Evolutionary conservation across 2,888 invertebrate genomes (phyloP), one percentile per base, ranked within the genome.

Genomic region (Habrosyne pyritoides): DNA sequence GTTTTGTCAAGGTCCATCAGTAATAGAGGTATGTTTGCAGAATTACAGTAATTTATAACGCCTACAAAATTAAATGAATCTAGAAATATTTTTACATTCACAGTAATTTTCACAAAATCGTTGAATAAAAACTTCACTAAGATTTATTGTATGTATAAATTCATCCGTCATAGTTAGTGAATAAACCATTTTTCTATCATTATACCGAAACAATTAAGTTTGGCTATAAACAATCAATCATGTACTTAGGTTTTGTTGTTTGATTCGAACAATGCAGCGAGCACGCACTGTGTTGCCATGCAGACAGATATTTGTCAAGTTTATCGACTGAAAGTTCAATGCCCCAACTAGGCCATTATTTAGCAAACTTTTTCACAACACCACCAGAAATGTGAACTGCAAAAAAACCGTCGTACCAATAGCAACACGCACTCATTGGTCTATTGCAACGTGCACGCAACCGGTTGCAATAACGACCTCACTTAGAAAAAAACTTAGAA

Each of bases 361-460:
- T 60, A 26, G 47, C 52, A 52, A 52, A 53, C 28, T 50, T 49
- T 50, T 50, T 42, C 42, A 42, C 42, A 42, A 42, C 50, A 18
- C 21, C 26, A 50, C 28, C 49, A 50, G 18, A 26, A 30, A 50
- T 28, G 21, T 30, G 18, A 10, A 28, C 26, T 50, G 51, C 55
- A 56, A 53, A 60, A 61, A 67, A 70, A 58, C 47, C 53, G 53
- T 60, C 18, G 59, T 55, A 66, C 67, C 58, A 55, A 63, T 64
- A 66, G 69, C 75, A 79, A 84, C 75, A 73, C 86, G 86, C 88
- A 87, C 79, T 60, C 12, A 60, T 87, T 86, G 75, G 73, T 67
- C 77, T 84, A 86, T 65, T 57, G 24, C 42, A 42, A 7, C 54
- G 60, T 62, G 77, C 84, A 87, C 87, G 88, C 87, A 86, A 87